These are phyloP conservation scores for Rutilus rutilus DNA, from an alignment of 2,113 vertebrate species.

Conservation along the genomic window DNA sequence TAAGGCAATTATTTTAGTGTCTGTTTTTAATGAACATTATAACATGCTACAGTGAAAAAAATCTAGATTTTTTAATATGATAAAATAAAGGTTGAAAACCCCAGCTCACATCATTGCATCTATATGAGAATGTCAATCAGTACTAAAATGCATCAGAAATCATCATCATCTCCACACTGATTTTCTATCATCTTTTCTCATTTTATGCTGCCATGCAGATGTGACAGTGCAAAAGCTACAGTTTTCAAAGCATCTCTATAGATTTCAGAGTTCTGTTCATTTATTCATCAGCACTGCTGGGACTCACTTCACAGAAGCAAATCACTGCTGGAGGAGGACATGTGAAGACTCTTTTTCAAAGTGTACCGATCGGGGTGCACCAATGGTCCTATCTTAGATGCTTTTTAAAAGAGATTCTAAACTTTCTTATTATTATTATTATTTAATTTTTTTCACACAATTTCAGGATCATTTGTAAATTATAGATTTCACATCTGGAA, in stretches of 20 bases:
- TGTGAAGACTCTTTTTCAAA: conserved; percentile 39
- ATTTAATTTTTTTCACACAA: too few relatives aligned
- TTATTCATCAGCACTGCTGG: conserved; percentile 43
- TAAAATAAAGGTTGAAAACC: not conserved
- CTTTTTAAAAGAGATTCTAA: not conserved
- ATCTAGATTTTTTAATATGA: not conserved
- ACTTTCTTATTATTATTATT: not conserved
- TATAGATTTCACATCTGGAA: too few relatives aligned
- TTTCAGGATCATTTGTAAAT: too few relatives aligned
- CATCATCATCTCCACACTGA: not conserved
- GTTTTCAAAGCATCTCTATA: conserved; percentile 29
- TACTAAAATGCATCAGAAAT: not conserved
- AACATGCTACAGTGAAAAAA: not conserved
- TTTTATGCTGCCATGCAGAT: conserved; percentile 6
- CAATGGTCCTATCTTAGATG: conserved; percentile 2
- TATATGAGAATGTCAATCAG: not conserved
- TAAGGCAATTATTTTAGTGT: not conserved
- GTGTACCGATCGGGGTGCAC: not conserved
- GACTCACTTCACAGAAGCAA: conserved; percentile 30
- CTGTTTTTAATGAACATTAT: not conserved
- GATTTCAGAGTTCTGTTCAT: not conserved
- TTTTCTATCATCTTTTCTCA: conserved; percentile 13
- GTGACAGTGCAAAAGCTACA: conserved; percentile 11
- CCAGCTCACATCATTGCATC: not conserved
- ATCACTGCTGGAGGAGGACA: conserved; percentile 17